Conservation (phyloP, 2,888 invertebrate species). For the Diarsia dahlii region DNA sequence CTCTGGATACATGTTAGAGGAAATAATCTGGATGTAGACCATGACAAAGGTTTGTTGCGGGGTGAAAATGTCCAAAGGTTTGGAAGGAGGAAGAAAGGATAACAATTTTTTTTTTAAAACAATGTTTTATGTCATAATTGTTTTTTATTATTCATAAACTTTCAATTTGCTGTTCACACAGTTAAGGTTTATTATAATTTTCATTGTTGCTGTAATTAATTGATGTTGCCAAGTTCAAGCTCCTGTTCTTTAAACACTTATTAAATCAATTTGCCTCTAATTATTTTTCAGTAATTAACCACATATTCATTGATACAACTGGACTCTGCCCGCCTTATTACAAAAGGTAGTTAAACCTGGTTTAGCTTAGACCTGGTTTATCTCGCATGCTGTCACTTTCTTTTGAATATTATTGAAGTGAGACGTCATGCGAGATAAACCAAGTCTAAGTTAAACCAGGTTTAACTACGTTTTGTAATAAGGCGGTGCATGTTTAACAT, state of each 20-base stretch:
- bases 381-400: too few species aligned
- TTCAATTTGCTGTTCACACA: not conserved
- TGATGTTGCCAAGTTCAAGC: not conserved
- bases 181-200: not conserved
- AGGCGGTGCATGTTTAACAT: not conserved
- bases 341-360: too few species aligned
- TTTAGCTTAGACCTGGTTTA: too few species aligned
- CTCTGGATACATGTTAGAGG: too few species aligned
- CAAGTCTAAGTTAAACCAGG: too few species aligned
- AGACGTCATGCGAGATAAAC: too few species aligned
- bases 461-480: not conserved
- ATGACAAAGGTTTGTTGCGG: too few species aligned
- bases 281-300: not conserved
- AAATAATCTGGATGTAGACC: too few species aligned
- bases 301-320: not conserved
- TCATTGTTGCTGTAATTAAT: not conserved
- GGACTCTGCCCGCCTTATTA: too few species aligned
- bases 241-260: constrained; percentile 1
- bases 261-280: not conserved
- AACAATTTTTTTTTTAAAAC: not conserved
- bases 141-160: not conserved
- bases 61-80: not conserved
- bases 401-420: too few species aligned
- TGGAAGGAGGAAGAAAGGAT: not conserved
- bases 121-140: not conserved